Evolutionary conservation across 2,888 invertebrate genomes (phyloP).

Genomic region (Sarcophaga subvicina): DNA sequence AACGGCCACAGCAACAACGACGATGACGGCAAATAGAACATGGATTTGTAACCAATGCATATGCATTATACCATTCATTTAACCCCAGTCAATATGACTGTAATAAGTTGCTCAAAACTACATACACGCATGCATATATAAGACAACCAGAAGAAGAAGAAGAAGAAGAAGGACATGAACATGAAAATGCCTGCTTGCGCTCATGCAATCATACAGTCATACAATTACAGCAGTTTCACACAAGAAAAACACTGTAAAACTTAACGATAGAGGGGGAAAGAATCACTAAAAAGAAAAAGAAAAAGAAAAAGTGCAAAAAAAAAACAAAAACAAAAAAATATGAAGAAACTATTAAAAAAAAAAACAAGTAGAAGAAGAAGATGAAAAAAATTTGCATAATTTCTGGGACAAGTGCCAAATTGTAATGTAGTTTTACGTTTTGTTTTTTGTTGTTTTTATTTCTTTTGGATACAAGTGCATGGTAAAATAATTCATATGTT

Average conservation of each 20-base stretch:
- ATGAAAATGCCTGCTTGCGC: slow-evolving; percentile 16
- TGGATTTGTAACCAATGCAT: neutral
- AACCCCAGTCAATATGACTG: neutral
- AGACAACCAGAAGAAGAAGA: too few species aligned
- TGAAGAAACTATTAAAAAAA: neutral
- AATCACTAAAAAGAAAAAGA: neutral
- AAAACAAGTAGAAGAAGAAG: slow-evolving; percentile 20
- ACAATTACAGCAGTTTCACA: slow-evolving; percentile 42
- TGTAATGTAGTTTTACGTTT: slow-evolving; percentile 60
- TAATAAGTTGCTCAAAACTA: neutral
- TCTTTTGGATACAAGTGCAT: slow-evolving; percentile 64
- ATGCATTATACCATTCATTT: neutral
- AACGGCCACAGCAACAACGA: too few species aligned
- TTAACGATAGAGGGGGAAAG: neutral
- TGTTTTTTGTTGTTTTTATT: neutral
- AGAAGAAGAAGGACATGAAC: slow-evolving; percentile 17
- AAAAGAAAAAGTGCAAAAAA: neutral
- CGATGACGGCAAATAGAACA: neutral
- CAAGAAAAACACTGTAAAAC: neutral
- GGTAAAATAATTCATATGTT: slow-evolving; percentile 68
- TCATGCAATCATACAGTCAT: slow-evolving; percentile 42
- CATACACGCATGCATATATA: neutral
- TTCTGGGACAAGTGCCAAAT: slow-evolving; percentile 72
- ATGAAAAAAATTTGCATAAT: slow-evolving; percentile 69
- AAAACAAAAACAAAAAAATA: too few species aligned